phyloP scores from a whole-genome alignment of 2,113 vertebrate genomes.

The Noturus placidus region DNA sequence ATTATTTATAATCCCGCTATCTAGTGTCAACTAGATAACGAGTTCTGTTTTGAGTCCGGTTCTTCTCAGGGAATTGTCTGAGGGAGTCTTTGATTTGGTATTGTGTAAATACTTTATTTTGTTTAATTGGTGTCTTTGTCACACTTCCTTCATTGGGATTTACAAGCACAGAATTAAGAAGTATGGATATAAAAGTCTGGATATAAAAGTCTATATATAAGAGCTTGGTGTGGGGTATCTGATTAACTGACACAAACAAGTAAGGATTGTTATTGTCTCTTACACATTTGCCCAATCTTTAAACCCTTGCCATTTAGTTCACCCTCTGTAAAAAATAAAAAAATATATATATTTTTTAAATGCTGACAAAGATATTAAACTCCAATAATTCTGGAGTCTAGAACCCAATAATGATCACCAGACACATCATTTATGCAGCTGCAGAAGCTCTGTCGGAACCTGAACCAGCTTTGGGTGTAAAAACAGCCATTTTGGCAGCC shows the following conservation, averaged over 20 bases:
- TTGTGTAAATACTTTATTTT: not conserved
- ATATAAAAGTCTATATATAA: not conserved
- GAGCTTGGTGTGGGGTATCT: not conserved
- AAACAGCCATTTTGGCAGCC: not conserved
- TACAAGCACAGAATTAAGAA: not conserved
- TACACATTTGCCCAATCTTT: not conserved
- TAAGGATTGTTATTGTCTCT: not conserved
- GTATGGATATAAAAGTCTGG: not conserved
- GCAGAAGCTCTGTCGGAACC: not conserved
- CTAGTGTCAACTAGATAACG: not conserved
- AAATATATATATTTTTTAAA: no score
- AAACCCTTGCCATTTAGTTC: not conserved
- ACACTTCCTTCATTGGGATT: no score
- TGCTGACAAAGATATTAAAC: not conserved
- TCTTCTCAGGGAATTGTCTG: not conserved
- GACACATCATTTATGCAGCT: not conserved
- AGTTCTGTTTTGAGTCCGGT: not conserved
- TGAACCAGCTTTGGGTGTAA: slow-evolving; percentile 1
- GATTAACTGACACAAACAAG: not conserved
- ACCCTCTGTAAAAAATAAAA: not conserved
- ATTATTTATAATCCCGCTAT: not conserved
- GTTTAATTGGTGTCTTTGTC: not conserved
- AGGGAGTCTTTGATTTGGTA: not conserved
- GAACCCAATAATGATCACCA: not conserved
- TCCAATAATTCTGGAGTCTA: not conserved